Base-by-base conservation (phyloP, 2,113 vertebrate species). In the Helogale parvula region DNA sequence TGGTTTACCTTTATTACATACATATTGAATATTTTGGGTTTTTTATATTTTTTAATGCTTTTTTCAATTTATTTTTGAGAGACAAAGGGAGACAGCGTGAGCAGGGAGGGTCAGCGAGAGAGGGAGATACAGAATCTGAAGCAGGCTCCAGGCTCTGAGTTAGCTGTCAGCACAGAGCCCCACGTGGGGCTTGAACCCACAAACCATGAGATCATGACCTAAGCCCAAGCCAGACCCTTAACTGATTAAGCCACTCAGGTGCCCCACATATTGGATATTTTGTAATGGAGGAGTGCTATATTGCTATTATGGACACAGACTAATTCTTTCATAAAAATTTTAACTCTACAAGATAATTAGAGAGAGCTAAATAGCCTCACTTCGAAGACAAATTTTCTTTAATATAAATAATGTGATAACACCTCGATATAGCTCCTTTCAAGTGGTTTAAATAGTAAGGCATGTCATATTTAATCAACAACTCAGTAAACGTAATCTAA, bases 331-430 rank as follows among this genome's bases (percentile, higher is more conserved):
- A 50, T 47, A 85, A 35, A 72, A 47, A 0, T 60, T 94, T 80
- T 50, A 69, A 77, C 87, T 90, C 3, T 92, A 71, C 45, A 4
- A 93, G 33, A 86, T 54, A 68, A 50, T 77, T 47, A 84, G 60
- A 27, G 7, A 66, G 5, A 79, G 15, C 10, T 63, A 68, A 72
- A 31, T n/a, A 77, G 11, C 33, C 17, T 88, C 60, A 82, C 11
- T 95, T 90, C 41, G 19, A 93, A 47, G 31, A 69, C 4, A 31
- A 31, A 50, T 50, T 97, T 95, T 69, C n/a, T 79, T 92, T 50
- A 83, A n/a, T 27, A 15, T 87, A 93, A 90, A 86, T 2, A 47
- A 52, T 71, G 23, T n/a, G 16, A 69, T 65, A 3, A 50, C 25
- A 60, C 11, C 50, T 72, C 29, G 33, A 4, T 52, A 65, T 27